Percentiles rank a stretch among this genome's conserved stretches.
Evolutionary conservation across 2,797 vertebrate species (phyloP).

Genomic region (Fringilla coelebs): DNA sequence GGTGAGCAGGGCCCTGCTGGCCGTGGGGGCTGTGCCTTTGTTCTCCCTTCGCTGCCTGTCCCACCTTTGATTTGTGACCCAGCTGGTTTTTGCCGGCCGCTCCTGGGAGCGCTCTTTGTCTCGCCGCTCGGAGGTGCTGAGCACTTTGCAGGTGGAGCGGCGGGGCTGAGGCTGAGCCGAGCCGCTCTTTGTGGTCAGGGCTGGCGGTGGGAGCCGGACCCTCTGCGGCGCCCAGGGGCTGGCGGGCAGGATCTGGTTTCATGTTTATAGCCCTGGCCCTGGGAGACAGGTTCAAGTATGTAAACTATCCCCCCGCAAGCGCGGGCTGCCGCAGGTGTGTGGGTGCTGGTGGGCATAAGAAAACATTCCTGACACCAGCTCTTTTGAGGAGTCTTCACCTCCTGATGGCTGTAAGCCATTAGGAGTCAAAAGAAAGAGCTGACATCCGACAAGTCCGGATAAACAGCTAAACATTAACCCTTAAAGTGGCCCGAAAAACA

Average conservation of each 20-base stretch:
- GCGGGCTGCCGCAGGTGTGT: constrained; percentile 76
- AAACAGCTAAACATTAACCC: constrained; percentile 75
- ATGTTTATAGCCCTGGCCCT: constrained; percentile 71
- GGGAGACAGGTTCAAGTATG: constrained; percentile 78
- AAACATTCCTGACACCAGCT: constrained; percentile 73
- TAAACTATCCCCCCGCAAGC: constrained; percentile 66
- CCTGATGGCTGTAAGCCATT: constrained; percentile 64
- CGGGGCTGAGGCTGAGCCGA: too few relatives aligned
- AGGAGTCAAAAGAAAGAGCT: constrained; percentile 66
- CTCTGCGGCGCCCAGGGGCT: constrained; percentile 20
- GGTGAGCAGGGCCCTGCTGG: background rate
- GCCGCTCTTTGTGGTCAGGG: background rate
- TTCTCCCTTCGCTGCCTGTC: background rate
- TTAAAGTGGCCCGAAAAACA: constrained; percentile 47
- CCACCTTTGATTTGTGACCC: background rate
- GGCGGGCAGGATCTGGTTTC: constrained; percentile 71
- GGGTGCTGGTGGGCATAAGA: constrained; percentile 61
- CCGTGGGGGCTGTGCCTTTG: constrained; percentile 1
- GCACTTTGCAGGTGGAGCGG: too few relatives aligned
- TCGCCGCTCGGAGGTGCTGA: background rate
- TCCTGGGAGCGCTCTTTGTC: background rate
- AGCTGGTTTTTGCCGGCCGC: background rate
- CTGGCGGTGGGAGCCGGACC: constrained; percentile 5
- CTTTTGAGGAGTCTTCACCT: constrained; percentile 58
- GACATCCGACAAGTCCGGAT: constrained; percentile 67